These are phyloP conservation scores for Atta cephalotes DNA, from an alignment of 1,140 invertebrate genomes.

Conservation along the genomic window DNA sequence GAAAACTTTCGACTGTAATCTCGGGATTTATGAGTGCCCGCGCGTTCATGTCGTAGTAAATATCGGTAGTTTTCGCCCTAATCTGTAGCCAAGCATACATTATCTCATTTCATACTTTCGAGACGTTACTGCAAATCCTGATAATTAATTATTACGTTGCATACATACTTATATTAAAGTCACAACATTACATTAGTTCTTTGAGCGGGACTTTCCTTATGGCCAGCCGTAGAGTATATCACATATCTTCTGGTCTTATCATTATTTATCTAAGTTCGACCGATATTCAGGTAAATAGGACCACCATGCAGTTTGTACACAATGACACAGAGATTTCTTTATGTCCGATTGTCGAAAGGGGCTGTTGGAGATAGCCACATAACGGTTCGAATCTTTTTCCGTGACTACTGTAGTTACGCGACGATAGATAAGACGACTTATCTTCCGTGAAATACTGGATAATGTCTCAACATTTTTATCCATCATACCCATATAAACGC, in stretches of 20 bases:
- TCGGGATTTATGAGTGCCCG: slow-evolving; percentile 26
- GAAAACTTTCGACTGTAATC: slow-evolving; percentile 44
- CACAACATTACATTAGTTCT: background rate
- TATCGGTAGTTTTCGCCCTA: background rate
- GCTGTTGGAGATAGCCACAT: background rate
- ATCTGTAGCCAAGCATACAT: slow-evolving; percentile 3
- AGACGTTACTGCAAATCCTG: background rate
- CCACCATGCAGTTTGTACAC: slow-evolving; percentile 20
- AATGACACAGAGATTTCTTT: slow-evolving; percentile 52
- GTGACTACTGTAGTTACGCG: slow-evolving; percentile 41
- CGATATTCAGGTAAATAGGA: slow-evolving; percentile 35
- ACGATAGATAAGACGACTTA: slow-evolving; percentile 36
- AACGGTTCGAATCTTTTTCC: slow-evolving; percentile 8
- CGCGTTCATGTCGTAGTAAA: background rate
- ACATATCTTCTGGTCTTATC: slow-evolving; percentile 45
- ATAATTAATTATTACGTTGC: slow-evolving; percentile 32
- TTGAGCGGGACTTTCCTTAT: slow-evolving; percentile 34
- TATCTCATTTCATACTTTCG: slow-evolving; percentile 34
- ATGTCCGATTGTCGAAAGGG: slow-evolving; percentile 31
- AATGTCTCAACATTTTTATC: slow-evolving; percentile 11
- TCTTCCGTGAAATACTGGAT: slow-evolving; percentile 11
- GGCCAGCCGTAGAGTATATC: background rate
- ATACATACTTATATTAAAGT: slow-evolving; percentile 69
- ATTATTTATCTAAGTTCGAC: slow-evolving; percentile 42
- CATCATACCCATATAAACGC: background rate